Conservation (phyloP, 2,797 vertebrate species). For the Melanotaenia pygmaea region DNA sequence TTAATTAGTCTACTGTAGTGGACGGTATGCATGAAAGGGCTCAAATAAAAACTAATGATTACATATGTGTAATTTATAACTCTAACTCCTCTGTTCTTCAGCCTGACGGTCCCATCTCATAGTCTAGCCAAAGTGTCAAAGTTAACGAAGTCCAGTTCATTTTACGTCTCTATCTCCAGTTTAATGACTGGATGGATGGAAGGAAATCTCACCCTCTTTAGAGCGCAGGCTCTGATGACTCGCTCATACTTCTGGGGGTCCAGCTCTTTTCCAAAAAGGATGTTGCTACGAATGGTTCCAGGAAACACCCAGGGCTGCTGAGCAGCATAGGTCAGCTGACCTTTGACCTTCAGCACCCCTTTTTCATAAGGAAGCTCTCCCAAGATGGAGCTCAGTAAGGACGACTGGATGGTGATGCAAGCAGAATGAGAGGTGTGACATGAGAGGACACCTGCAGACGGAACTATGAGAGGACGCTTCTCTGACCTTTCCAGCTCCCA, state of each 20-base stretch:
- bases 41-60: no score
- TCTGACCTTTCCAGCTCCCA: conserved; percentile 90
- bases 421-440: neutral
- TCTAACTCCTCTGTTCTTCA: no score
- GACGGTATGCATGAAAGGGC: no score
- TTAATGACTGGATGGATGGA: no score
- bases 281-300: conserved; percentile 94
- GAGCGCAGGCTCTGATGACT: conserved; percentile 90
- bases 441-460: neutral
- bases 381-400: conserved; percentile 89
- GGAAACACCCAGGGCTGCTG: conserved; percentile 98
- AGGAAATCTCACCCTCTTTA: conserved; percentile 88
- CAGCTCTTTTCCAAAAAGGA: conserved; percentile 92
- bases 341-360: conserved; percentile 85
- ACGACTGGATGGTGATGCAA: conserved; percentile 83
- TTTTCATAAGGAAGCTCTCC: conserved; percentile 87
- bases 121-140: no score
- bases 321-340: conserved; percentile 90
- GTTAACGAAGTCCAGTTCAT: no score
- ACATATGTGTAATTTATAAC: no score
- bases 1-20: no score
- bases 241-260: conserved; percentile 88
- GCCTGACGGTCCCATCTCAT: no score
- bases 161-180: no score
- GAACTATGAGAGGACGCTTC: fast-evolving